phyloP scores from a whole-genome alignment of 2,797 vertebrate genomes.

The Chelmon rostratus region DNA sequence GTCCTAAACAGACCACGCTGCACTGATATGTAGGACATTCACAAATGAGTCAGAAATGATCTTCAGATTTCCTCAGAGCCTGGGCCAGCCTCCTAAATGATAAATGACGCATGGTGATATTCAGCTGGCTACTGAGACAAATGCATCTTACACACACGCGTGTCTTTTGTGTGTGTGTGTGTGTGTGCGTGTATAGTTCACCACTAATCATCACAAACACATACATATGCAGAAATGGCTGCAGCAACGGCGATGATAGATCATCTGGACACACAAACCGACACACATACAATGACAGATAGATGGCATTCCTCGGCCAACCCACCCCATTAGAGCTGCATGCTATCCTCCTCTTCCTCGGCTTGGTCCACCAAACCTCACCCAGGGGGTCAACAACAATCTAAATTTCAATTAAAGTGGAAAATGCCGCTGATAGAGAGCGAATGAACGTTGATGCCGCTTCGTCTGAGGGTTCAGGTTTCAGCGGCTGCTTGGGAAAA shows the following conservation, averaged over 20 bases:
- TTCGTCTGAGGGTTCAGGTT: constrained; percentile 67
- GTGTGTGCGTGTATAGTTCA: neutral
- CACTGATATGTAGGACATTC: constrained; percentile 16
- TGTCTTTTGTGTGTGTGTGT: neutral
- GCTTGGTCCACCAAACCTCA: constrained; percentile 52
- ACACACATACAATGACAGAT: constrained; percentile 40
- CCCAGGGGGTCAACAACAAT: constrained; percentile 78
- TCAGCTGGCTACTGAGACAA: constrained; percentile 4
- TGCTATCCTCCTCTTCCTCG: constrained; percentile 25
- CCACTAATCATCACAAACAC: constrained; percentile 47
- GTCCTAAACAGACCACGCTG: neutral
- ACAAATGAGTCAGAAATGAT: constrained; percentile 38
- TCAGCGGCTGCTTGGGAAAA: constrained; percentile 39
- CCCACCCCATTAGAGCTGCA: constrained; percentile 48
- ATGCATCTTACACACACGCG: constrained; percentile 16
- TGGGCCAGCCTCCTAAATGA: constrained; percentile 19
- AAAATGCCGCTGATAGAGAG: constrained; percentile 65
- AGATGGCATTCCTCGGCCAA: constrained; percentile 46
- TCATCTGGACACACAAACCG: constrained; percentile 14
- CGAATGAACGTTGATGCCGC: constrained; percentile 69
- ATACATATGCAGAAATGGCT: constrained; percentile 33
- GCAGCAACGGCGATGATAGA: constrained; percentile 49
- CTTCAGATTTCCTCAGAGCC: constrained; percentile 14
- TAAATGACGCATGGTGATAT: constrained; percentile 40
- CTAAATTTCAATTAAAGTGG: constrained; percentile 79